Base-by-base conservation (phyloP, 2,113 vertebrate genomes). In the Dipodomys stephensi region DNA sequence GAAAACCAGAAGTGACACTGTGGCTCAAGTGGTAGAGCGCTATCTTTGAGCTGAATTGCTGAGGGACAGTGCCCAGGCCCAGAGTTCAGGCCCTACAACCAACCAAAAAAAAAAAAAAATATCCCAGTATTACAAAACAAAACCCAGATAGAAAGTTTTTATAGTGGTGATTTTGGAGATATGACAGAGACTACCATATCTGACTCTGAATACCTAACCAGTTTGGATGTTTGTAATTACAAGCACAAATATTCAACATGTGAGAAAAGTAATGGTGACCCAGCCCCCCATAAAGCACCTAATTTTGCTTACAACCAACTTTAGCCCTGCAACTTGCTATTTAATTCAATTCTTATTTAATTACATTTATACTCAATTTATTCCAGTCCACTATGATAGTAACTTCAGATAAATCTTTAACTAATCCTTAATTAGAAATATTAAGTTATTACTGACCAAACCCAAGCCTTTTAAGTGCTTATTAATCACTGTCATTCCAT, bases 361-460 rank as follows among this genome's bases (percentile, higher is more conserved):
- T 83, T 53, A 83, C 28, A 74, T 86, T 73, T 86, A 92, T 16
- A 57, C 44, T 83, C 9, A 79, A 25, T 62, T 86, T 79, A 90
- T 83, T 92, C 28, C 35, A 60, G 65, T 78, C 44, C 49, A 49
- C 20, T 67, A 6, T 78, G 30, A 85, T 3, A 25, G 7, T 88
- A 85, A 87, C 44, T 60, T 92, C 39, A 88, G 19, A n/a, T 71
- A 44, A 92, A 85, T 35, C 60, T 72, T 79, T 71, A 71, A 39
- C 27, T 46, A 81, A 89, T 60, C 27, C 60, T 49, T 88, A 82
- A 83, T 53, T 76, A 83, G 30, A 16, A 86, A 53, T 53, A 89
- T 46, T 87, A 85, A 84, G 18, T 46, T 60, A 87, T 4, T 90
- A 57, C n/a, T 64, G 27, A 88, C 49, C 67, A 69, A 83, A 87